phyloP scores from a whole-genome alignment of 2,888 invertebrate species.

The Strigamia crassipes region DNA sequence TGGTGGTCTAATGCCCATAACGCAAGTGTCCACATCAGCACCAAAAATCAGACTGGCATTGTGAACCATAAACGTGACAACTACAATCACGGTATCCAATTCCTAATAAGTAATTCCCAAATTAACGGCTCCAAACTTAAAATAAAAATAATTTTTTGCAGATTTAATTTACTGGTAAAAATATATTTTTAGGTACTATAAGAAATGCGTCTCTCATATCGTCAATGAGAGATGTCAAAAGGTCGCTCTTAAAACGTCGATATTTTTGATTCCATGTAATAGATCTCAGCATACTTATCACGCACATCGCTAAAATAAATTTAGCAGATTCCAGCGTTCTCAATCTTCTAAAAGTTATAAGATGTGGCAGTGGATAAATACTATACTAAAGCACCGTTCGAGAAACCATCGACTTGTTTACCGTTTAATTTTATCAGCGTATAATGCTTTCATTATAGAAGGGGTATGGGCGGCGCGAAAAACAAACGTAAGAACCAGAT shows the following conservation, averaged over 20 bases:
- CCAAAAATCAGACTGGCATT: background rate
- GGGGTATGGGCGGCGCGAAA: background rate
- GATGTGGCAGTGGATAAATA: background rate
- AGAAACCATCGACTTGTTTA: background rate
- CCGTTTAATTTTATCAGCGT: conserved; percentile 15
- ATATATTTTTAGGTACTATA: background rate
- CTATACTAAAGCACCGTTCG: background rate
- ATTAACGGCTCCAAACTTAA: background rate
- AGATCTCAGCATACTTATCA: background rate
- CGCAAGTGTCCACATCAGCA: background rate
- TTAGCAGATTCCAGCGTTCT: background rate
- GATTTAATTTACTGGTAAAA: background rate
- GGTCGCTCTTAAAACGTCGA: background rate
- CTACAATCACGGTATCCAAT: background rate
- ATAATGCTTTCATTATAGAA: background rate
- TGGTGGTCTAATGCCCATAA: background rate
- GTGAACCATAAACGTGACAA: background rate
- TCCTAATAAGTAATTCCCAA: background rate
- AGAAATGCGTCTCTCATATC: background rate
- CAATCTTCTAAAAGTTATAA: background rate
- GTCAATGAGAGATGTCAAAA: background rate
- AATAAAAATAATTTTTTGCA: background rate
- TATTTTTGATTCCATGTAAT: background rate
- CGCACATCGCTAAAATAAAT: background rate
- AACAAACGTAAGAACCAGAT: background rate